phyloP scores from a whole-genome alignment of 1,140 invertebrate genomes.

The Drosophila trapezifrons region DNA sequence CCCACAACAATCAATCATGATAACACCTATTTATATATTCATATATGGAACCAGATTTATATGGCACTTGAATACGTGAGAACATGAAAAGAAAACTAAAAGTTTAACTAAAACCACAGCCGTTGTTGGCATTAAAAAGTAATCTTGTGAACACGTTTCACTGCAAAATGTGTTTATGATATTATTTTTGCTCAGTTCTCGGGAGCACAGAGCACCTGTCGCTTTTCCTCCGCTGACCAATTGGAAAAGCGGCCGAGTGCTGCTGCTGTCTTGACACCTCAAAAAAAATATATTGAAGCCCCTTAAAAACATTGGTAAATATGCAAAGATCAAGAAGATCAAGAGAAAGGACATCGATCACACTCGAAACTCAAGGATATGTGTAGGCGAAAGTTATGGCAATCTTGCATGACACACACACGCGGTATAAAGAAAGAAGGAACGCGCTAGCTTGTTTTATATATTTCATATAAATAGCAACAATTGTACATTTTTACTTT shows the following conservation, averaged over 20 bases:
- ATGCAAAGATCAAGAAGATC: constrained; percentile 38
- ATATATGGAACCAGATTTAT: constrained; percentile 63
- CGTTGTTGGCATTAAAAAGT: constrained; percentile 50
- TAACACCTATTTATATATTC: constrained; percentile 72
- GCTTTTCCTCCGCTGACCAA: constrained; percentile 67
- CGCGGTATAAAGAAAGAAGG: constrained; percentile 46
- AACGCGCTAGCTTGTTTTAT: constrained; percentile 78
- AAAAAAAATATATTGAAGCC: constrained; percentile 35
- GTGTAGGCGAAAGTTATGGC: constrained; percentile 69
- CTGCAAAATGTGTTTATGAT: constrained; percentile 44
- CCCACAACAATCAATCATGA: constrained; percentile 67
- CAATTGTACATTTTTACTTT: constrained; percentile 80
- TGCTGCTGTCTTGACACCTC: constrained; percentile 9
- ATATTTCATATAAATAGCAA: constrained; percentile 68
- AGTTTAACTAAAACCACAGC: constrained; percentile 28
- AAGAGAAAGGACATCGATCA: constrained; percentile 18
- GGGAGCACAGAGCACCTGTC: constrained; percentile 57
- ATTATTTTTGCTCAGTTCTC: constrained; percentile 40
- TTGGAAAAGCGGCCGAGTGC: constrained; percentile 55
- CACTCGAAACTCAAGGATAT: constrained; percentile 25
- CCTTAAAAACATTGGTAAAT: constrained; percentile 57
- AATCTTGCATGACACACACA: constrained; percentile 58
- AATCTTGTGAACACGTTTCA: constrained; percentile 65
- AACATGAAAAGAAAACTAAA: constrained; percentile 39
- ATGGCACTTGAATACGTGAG: constrained; percentile 60